Evolutionary conservation across 2,113 vertebrate genomes (phyloP).

Genomic region (Salvelinus sp.): DNA sequence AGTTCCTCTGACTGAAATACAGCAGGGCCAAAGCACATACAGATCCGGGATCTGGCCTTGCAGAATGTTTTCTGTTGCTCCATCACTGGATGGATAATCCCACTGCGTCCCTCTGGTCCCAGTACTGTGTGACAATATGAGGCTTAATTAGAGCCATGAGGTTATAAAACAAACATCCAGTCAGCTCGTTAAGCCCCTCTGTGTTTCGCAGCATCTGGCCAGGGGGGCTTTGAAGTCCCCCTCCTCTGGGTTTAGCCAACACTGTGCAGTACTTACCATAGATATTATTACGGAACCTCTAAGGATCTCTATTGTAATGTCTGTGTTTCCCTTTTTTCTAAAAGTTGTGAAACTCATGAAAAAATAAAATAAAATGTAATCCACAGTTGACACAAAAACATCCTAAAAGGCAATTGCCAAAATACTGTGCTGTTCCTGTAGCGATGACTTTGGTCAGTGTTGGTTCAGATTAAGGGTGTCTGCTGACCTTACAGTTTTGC

Average conservation of each 20-base stretch:
- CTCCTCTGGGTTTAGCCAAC: background rate
- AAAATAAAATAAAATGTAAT: no score
- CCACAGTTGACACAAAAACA: no score
- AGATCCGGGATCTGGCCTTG: background rate
- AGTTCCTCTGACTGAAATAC: no score
- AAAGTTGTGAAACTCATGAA: no score
- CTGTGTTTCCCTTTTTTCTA: no score
- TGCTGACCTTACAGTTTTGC: background rate
- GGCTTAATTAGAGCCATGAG: constrained; percentile 68
- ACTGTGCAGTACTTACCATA: no score
- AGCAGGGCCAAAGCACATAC: constrained; percentile 24
- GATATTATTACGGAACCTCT: no score
- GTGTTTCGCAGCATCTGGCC: constrained; percentile 53
- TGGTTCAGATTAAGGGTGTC: background rate
- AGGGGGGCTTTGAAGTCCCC: constrained; percentile 51
- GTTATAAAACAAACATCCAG: constrained; percentile 55
- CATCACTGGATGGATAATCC: no score
- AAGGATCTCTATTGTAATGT: no score
- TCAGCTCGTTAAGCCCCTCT: constrained; percentile 50
- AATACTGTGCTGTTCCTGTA: background rate
- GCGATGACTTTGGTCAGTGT: no score
- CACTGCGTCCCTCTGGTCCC: constrained; percentile 5
- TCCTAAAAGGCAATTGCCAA: no score
- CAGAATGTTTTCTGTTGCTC: no score
- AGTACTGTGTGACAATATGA: constrained; percentile 55